A percentile compares a stretch with the other conserved stretches of the same genome.
Conservation (phyloP, 2,113 vertebrate species). For the Bufo bufo region DNA sequence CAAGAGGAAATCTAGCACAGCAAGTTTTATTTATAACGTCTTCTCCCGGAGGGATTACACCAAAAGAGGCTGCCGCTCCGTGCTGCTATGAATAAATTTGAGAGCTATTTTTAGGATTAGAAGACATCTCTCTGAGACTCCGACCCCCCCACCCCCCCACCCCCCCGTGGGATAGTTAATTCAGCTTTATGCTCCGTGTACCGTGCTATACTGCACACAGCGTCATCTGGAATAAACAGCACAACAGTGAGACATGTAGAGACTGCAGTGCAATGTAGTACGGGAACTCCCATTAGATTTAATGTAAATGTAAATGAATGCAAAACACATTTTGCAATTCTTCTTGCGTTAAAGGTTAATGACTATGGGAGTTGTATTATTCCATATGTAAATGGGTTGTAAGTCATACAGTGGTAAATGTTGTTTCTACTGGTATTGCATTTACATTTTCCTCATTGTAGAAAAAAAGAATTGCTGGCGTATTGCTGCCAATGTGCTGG, state of each 20-base stretch:
- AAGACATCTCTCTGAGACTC: slow-evolving; percentile 14
- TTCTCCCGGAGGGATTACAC: slow-evolving; percentile 31
- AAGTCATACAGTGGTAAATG: neutral
- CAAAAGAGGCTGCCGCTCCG: slow-evolving; percentile 17
- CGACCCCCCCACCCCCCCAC: slow-evolving; percentile 5
- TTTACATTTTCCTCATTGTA: neutral
- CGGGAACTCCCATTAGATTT: slow-evolving; percentile 5
- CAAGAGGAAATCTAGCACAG: slow-evolving; percentile 48
- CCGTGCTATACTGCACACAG: neutral
- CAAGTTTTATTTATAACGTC: slow-evolving; percentile 43
- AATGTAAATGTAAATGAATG: slow-evolving; percentile 14
- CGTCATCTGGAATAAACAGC: neutral
- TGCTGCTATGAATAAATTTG: slow-evolving; percentile 36
- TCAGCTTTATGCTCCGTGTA: slow-evolving; percentile 21
- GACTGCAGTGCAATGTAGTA: neutral
- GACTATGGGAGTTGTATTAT: neutral
- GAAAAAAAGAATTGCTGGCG: neutral
- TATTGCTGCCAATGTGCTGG: too few species aligned
- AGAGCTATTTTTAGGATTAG: slow-evolving; percentile 43
- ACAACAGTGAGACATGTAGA: neutral
- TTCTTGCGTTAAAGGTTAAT: slow-evolving; percentile 1
- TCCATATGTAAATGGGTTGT: neutral
- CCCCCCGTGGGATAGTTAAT: slow-evolving; percentile 31
- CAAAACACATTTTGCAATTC: neutral
- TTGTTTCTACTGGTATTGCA: neutral